Percentiles rank a stretch among this genome's conserved stretches.
phyloP scores from a whole-genome alignment of 2,797 vertebrate species.

The Cossypha heuglini region DNA sequence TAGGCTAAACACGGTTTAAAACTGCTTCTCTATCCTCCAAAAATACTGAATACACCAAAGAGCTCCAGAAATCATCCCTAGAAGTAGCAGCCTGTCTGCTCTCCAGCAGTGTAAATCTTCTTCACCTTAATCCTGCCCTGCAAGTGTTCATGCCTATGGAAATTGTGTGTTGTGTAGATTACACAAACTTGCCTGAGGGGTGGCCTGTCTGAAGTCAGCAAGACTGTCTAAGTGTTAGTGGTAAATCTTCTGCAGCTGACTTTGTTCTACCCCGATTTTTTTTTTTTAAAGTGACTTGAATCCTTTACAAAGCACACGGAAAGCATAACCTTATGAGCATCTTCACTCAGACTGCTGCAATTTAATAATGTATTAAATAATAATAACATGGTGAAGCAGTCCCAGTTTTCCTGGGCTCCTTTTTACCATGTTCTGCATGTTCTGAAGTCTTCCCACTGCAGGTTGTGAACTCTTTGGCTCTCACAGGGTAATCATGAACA shows the following conservation, averaged over 20 bases:
- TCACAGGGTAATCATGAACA: neutral
- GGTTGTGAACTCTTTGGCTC: neutral
- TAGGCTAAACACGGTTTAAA: neutral
- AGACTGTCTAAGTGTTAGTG: neutral
- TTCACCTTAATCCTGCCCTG: conserved; percentile 1
- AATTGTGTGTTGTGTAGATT: neutral
- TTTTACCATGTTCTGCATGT: neutral
- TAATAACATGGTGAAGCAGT: neutral
- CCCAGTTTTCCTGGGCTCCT: neutral
- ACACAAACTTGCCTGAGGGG: conserved; percentile 5
- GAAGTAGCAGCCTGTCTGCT: neutral
- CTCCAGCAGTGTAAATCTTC: neutral
- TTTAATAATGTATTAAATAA: neutral
- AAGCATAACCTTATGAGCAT: neutral
- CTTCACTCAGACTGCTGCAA: neutral
- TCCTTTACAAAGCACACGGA: neutral
- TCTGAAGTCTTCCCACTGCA: neutral
- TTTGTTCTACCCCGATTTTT: neutral
- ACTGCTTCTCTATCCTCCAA: neutral
- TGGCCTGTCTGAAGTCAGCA: neutral
- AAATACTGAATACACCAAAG: neutral
- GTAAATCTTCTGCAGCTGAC: neutral
- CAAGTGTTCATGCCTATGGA: conserved; percentile 26
- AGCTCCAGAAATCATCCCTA: neutral
- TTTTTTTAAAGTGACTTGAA: neutral